phyloP scores from a whole-genome alignment of 1,140 invertebrate genomes.

The Arion vulgaris region DNA sequence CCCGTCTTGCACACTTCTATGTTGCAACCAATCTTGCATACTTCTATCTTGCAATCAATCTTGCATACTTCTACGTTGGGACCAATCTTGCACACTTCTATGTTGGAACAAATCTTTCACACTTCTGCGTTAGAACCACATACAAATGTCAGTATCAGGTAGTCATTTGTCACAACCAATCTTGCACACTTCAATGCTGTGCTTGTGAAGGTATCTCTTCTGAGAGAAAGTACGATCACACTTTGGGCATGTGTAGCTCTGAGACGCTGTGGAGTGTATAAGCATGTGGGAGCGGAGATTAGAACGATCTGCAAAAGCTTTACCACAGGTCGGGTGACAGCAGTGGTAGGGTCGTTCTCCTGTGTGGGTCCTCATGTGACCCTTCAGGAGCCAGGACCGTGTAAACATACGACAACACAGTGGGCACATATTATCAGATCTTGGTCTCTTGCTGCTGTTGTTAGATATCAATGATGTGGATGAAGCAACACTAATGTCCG shows the following conservation, averaged over 20 bases:
- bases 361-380: conserved; percentile 95
- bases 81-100: too few relatives aligned
- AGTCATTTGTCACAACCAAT: conserved; percentile 11
- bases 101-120: too few relatives aligned
- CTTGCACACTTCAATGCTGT: conserved; percentile 80
- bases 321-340: conserved; percentile 89
- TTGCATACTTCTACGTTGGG: too few relatives aligned
- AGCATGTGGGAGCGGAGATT: conserved; percentile 99
- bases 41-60: too few relatives aligned
- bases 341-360: conserved; percentile 97
- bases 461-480: neutral
- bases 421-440: conserved; percentile 83
- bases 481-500: neutral
- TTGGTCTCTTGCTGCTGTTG: neutral
- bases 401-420: conserved; percentile 97
- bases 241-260: conserved; percentile 88
- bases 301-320: conserved; percentile 86
- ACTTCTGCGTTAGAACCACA: too few relatives aligned
- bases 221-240: conserved; percentile 87
- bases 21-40: too few relatives aligned
- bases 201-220: conserved; percentile 81
- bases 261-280: conserved; percentile 95
- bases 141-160: neutral
- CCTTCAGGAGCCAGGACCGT: conserved; percentile 95
- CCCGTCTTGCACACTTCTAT: too few relatives aligned